Percentiles rank a stretch among this genome's conserved stretches.
Conservation (phyloP, 1,140 invertebrate species). For the Scaptodrosophila lebanonensis region DNA sequence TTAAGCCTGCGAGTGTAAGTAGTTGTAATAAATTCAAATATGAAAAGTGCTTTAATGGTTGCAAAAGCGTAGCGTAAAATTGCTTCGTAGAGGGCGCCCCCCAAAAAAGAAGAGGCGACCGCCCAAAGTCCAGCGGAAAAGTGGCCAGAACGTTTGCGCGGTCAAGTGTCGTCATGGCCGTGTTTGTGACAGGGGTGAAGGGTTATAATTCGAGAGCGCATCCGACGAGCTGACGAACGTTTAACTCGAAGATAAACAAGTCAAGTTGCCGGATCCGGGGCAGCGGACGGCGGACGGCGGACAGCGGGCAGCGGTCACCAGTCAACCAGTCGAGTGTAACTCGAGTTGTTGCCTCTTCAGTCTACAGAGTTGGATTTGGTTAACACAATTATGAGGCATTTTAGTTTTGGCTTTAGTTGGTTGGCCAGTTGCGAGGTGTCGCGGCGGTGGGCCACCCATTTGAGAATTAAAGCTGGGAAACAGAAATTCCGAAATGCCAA, state of each 20-base stretch:
- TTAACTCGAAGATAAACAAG: slow-evolving; percentile 28
- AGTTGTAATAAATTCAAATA: slow-evolving; percentile 32
- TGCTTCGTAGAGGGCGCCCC: slow-evolving; percentile 3
- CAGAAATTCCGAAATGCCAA: slow-evolving; percentile 19
- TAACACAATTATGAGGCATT: slow-evolving; percentile 52
- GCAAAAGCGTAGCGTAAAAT: slow-evolving; percentile 25
- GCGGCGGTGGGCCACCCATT: slow-evolving; percentile 18
- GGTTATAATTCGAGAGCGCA: not conserved
- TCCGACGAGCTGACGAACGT: not conserved
- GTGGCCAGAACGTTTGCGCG: slow-evolving; percentile 26
- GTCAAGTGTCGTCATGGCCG: not conserved
- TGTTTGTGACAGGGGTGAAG: not conserved
- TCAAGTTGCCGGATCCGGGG: slow-evolving; percentile 25
- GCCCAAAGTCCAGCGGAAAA: too few relatives aligned
- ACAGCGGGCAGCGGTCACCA: slow-evolving; percentile 16
- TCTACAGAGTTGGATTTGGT: not conserved
- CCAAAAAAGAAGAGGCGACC: too few relatives aligned
- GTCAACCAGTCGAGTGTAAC: slow-evolving; percentile 41
- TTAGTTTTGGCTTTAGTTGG: slow-evolving; percentile 14
- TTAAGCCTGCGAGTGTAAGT: slow-evolving; percentile 42
- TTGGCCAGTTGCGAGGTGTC: slow-evolving; percentile 39
- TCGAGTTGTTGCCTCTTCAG: not conserved
- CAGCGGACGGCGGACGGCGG: too few relatives aligned
- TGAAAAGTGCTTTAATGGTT: not conserved
- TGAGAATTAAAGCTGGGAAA: slow-evolving; percentile 55